Evolutionary conservation across 2,888 invertebrate species (phyloP).

Genomic region (Torymus texanus): DNA sequence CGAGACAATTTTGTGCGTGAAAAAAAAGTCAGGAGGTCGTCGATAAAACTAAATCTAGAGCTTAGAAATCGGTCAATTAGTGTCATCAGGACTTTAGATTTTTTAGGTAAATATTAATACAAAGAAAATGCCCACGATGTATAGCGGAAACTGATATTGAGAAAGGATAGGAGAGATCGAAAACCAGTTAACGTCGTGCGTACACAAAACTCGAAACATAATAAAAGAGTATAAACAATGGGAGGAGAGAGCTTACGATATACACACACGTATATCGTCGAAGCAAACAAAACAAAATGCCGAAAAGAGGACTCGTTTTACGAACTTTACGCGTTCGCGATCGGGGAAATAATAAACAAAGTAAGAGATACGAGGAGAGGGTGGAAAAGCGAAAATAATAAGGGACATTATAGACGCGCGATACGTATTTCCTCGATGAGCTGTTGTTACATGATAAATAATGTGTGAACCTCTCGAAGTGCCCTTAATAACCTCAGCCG

Average conservation of each 20-base stretch:
- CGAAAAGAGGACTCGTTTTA: constrained; percentile 46
- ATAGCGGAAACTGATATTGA: constrained; percentile 12
- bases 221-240: constrained; percentile 13
- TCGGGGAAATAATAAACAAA: constrained; percentile 35
- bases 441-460: background rate
- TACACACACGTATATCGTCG: constrained; percentile 28
- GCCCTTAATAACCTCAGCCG: constrained; percentile 41
- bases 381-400: constrained; percentile 11
- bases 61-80: constrained; percentile 56
- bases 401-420: constrained; percentile 8
- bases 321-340: constrained; percentile 36
- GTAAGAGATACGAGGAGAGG: background rate
- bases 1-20: constrained; percentile 4
- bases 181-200: constrained; percentile 49
- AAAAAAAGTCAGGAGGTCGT: constrained; percentile 33
- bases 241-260: constrained; percentile 6
- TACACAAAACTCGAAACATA: constrained; percentile 51
- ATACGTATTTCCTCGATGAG: constrained; percentile 50
- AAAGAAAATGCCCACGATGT: constrained; percentile 41
- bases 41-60: constrained; percentile 52
- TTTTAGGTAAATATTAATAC: constrained; percentile 28
- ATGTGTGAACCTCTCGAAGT: constrained; percentile 45
- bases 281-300: constrained; percentile 20
- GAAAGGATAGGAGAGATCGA: constrained; percentile 33
- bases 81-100: constrained; percentile 51